Evolutionary conservation across 2,888 invertebrate species (phyloP), one percentile per base, ranked within the genome.

Genomic region (Nomada fabriciana): DNA sequence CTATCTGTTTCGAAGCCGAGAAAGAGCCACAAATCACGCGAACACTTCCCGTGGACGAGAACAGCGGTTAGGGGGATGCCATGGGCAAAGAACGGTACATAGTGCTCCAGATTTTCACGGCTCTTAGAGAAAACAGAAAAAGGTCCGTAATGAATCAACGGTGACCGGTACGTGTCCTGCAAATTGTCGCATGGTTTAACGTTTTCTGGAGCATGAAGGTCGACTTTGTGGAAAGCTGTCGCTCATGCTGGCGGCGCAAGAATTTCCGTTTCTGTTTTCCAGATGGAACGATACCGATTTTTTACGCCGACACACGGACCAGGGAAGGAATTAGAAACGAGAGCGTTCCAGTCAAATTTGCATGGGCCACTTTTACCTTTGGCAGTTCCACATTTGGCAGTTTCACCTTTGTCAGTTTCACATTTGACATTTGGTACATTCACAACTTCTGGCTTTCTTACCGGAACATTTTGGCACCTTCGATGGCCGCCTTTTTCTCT

Each of bases 81-180:
- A 20, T 11, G 10, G 23, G 2, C 68, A 77, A 76, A 74, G 80
- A 85, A 86, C 82, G 63, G 61, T 67, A 61, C 67, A 65, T 57
- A 83, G 84, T 88, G 90, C 89, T 88, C 91, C 84, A 91, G 89
- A 91, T 92, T 90, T 92, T 90, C 88, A 91, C 88, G 91, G 84
- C 80, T 87, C 87, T 92, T 91, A 86, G 80, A 70, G 77, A 79
- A 82, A 82, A 82, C 74, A 77, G 25, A 84, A 86, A 80, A 80
- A 87, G 81, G 71, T 53, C 25, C 23, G 15, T 71, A 63, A 82
- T 65, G 67, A 29, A 74, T 78, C 60, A 57, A 47, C 36, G 18
- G 42, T 0, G 69, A 57, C 52, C 13, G n/a, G 72, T 23, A 68
- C 47, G 61, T 67, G 75, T 78, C 65, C n/a, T 4, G 63, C 43